A percentile compares a stretch with the other conserved stretches of the same genome.
These are phyloP conservation scores for Formica aserva DNA, from an alignment of 2,888 invertebrate species.

Conservation along the genomic window DNA sequence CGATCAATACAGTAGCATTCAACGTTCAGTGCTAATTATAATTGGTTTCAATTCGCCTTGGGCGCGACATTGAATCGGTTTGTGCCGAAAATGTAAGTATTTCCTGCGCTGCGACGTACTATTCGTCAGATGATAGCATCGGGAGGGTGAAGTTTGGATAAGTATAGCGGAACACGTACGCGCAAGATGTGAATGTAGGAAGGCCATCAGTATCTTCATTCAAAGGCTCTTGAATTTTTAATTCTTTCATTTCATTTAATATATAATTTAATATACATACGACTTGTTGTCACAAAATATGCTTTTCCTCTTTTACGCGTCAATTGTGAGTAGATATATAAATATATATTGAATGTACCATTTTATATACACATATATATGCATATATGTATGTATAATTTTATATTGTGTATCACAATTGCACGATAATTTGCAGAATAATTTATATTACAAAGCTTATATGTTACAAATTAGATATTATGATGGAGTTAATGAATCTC, in stretches of 20 bases:
- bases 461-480: not conserved
- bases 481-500: constrained; percentile 11
- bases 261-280: constrained; percentile 1
- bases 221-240: constrained; percentile 53
- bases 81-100: constrained; percentile 29
- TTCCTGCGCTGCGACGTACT: not conserved
- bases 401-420: not conserved
- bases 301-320: not conserved
- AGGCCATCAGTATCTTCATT: not conserved
- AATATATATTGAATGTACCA: not conserved
- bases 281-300: not conserved
- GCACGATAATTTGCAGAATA: not conserved
- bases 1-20: constrained; percentile 40
- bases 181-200: not conserved
- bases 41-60: constrained; percentile 53
- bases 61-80: constrained; percentile 40
- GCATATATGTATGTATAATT: no score
- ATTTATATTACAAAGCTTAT: constrained; percentile 5
- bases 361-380: not conserved
- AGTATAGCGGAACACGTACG: not conserved
- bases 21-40: constrained; percentile 52
- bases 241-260: constrained; percentile 56
- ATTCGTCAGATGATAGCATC: not conserved
- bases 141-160: not conserved
- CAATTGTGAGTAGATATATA: not conserved